phyloP scores from a whole-genome alignment of 2,888 invertebrate species.

The Drosophila infuscata region DNA sequence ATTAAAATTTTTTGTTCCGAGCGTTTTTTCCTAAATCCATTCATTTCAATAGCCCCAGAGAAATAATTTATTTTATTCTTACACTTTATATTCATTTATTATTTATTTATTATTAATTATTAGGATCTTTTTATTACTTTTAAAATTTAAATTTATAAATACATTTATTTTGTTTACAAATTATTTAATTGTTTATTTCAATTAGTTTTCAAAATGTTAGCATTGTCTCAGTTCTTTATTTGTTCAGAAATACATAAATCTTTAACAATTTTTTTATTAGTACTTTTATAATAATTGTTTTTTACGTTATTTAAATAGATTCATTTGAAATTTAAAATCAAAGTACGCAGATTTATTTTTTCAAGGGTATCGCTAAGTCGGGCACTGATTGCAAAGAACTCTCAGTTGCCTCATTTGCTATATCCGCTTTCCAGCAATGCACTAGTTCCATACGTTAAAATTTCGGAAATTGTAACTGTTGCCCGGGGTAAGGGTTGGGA shows the following conservation, averaged over 20 bases:
- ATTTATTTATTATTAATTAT: neutral
- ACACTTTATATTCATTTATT: neutral
- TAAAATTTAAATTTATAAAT: neutral
- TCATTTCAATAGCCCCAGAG: neutral
- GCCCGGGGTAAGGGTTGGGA: neutral
- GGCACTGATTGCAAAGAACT: neutral
- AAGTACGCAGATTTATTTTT: neutral
- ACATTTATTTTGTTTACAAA: accelerated
- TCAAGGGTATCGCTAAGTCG: neutral
- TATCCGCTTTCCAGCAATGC: neutral
- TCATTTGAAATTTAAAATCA: too few species aligned
- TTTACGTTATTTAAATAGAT: neutral
- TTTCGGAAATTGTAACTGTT: slow-evolving; percentile 19
- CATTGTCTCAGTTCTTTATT: neutral
- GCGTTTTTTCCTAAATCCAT: too few species aligned
- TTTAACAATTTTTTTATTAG: too few species aligned
- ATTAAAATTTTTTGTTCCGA: too few species aligned
- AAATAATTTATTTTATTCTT: neutral
- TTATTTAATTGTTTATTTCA: neutral
- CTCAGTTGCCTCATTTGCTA: neutral
- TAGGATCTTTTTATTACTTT: neutral
- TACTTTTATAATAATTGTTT: too few species aligned
- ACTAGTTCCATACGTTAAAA: neutral
- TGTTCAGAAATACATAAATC: too few species aligned
- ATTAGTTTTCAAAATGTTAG: neutral